These are phyloP conservation scores for Sparus aurata DNA, from an alignment of 2,797 vertebrate genomes.

Conservation along the genomic window DNA sequence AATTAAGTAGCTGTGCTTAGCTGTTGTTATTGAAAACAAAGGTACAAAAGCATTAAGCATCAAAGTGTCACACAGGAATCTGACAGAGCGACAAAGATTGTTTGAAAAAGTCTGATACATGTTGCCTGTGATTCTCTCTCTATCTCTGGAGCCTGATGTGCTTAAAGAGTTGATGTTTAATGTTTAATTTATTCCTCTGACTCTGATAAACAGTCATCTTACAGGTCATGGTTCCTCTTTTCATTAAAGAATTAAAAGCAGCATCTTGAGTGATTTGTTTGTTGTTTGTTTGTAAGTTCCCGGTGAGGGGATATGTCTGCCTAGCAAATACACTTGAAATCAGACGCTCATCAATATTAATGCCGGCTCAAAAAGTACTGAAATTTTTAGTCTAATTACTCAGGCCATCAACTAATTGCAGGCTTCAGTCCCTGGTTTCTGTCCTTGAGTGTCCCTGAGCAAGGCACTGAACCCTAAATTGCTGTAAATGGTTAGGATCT, in stretches of 20 bases:
- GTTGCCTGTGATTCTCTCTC: constrained; percentile 8
- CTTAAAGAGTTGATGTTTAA: neutral
- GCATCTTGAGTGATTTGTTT: neutral
- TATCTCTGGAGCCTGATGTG: constrained; percentile 4
- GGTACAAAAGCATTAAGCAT: constrained; percentile 4
- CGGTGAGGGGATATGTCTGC: neutral
- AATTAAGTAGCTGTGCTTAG: neutral
- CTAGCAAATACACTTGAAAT: constrained; percentile 1
- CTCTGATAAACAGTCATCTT: neutral
- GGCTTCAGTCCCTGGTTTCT: neutral
- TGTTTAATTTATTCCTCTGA: neutral
- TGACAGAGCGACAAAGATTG: neutral
- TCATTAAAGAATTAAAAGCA: neutral
- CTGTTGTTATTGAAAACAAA: neutral
- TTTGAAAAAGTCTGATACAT: neutral
- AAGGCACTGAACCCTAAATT: neutral
- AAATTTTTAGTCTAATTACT: neutral
- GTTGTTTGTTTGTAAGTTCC: neutral
- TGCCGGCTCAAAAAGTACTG: neutral
- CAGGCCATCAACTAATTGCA: neutral
- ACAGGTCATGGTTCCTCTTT: neutral
- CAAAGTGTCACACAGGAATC: constrained; percentile 3
- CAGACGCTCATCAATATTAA: neutral
- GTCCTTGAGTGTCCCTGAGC: constrained; percentile 18
- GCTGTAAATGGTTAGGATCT: neutral